Evolutionary conservation across 1,140 invertebrate genomes (phyloP), one percentile per base, ranked within the genome.

Genomic region (Ceratoteleas bidentatus): DNA sequence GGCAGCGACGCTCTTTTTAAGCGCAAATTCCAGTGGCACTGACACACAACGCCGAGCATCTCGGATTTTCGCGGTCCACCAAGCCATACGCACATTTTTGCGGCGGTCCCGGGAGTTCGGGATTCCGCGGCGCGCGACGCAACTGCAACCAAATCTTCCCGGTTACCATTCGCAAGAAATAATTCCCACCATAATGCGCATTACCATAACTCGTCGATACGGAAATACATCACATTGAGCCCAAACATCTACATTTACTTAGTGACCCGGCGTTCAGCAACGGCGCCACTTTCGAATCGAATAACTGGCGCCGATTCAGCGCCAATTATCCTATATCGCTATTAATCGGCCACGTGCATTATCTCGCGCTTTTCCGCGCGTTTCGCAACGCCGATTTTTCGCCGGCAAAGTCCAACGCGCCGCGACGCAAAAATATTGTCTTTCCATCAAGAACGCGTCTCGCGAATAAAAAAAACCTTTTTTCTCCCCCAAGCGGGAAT

Each of bases 171-270:
- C 15, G 56, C 15, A 38, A 16, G 11, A 58, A 58, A 58, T 58
- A 58, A 58, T 58, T 11, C 3, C 40, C 43, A 24, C 4, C 56
- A 24, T 24, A 58, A 58, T 24, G 32, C 24, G 10, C 24, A 38
- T 36, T 56, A 56, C 5, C 54, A 56, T 56, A 56, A 56, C 54
- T 15, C 8, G 34, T 38, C 38, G 62, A 66, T 34, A 56, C 62
- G 62, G 45, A 66, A 56, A 68, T 68, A 68, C 34, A 43, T 57
- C 40, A 34, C n/a, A 68, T 38, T 47, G 15, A 68, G 52, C 43
- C n/a, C 45, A 56, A 56, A 68, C 33, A 56, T 47, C 16, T 47
- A 47, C 47, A 47, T 66, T 45, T 56, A 15, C 16, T 6, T 34
- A 66, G 16, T 38, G 15, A 36, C 13, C 10, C 33, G 8, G 36